phyloP scores from a whole-genome alignment of 2,888 invertebrate genomes.

The Tiphia femorata region DNA sequence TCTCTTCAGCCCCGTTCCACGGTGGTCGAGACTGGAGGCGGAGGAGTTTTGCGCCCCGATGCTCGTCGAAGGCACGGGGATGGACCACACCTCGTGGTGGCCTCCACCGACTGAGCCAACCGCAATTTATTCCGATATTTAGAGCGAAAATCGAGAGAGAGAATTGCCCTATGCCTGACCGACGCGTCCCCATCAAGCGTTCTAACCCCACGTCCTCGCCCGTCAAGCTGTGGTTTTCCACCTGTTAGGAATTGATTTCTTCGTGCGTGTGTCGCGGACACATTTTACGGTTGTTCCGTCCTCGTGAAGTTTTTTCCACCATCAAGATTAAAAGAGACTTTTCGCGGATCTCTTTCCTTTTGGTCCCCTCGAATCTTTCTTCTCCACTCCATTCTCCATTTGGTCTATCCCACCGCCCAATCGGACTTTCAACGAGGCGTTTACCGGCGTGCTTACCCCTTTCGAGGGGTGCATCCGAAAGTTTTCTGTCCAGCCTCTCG shows the following conservation, averaged over 20 bases:
- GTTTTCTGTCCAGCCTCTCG: background rate
- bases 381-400: background rate
- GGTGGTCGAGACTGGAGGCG: constrained; percentile 16
- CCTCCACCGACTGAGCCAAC: constrained; percentile 36
- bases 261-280: too few species aligned
- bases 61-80: background rate
- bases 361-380: background rate
- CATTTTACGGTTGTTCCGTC: constrained; percentile 12
- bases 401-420: constrained; percentile 17
- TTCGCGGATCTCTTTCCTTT: background rate
- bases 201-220: too few species aligned
- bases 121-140: constrained; percentile 67
- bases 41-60: too few species aligned
- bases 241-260: too few species aligned
- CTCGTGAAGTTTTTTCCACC: constrained; percentile 9
- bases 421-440: constrained; percentile 57
- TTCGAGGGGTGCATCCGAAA: constrained; percentile 9
- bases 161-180: constrained; percentile 42
- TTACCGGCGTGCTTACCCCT: constrained; percentile 46
- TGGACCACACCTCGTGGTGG: constrained; percentile 12
- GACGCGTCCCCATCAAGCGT: too few species aligned
- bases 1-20: constrained; percentile 8
- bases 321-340: too few species aligned
- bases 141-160: constrained; percentile 40
- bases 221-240: too few species aligned